These are phyloP conservation scores for Todiramphus chloris DNA, from an alignment of 2,113 vertebrate species.

Conservation along the genomic window DNA sequence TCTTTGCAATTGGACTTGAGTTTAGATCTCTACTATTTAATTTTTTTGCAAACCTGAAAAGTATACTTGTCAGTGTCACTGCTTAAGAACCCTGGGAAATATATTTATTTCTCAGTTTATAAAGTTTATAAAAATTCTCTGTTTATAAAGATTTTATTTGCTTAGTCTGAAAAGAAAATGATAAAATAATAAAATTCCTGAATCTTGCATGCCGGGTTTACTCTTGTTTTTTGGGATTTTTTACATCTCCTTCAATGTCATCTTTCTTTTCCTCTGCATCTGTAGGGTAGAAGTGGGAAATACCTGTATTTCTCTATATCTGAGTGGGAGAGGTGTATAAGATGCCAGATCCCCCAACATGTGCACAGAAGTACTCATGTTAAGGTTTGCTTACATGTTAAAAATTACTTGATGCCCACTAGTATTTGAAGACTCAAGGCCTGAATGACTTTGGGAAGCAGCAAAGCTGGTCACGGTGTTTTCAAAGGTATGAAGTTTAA, in stretches of 20 bases:
- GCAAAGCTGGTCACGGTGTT: rapidly evolving
- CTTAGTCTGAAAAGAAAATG: not conserved
- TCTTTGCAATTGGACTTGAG: not conserved
- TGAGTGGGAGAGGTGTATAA: not conserved
- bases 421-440: not conserved
- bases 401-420: not conserved
- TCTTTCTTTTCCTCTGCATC: too few species aligned
- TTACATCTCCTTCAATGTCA: not conserved
- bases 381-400: not conserved
- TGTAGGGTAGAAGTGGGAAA: not conserved
- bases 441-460: not conserved
- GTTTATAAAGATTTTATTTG: not conserved
- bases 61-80: not conserved
- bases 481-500: not conserved
- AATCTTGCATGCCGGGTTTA: not conserved
- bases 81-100: not conserved
- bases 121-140: too few species aligned
- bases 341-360: not conserved
- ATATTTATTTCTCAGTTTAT: not conserved
- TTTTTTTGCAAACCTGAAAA: not conserved
- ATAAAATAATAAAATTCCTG: not conserved
- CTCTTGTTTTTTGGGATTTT: not conserved
- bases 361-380: not conserved
- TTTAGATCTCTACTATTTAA: not conserved
- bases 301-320: not conserved